phyloP scores from a whole-genome alignment of 2,888 invertebrate species.

The Ochropleura plecta region DNA sequence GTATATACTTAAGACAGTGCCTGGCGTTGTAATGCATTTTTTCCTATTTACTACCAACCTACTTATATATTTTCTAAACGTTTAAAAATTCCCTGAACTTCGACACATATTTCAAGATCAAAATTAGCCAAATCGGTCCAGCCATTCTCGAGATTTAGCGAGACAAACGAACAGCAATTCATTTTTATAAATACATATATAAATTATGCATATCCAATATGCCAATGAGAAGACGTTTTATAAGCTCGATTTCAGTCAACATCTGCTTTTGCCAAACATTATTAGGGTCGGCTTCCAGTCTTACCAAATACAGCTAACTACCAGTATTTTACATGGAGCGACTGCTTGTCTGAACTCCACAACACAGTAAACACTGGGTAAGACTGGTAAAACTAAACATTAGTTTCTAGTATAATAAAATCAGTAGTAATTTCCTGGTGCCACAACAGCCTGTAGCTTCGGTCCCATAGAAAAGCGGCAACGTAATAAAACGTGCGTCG shows the following conservation, averaged over 20 bases:
- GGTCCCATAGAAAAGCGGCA: slow-evolving; percentile 70
- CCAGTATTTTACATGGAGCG: not conserved
- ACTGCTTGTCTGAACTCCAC: not conserved
- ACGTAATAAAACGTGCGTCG: slow-evolving; percentile 82
- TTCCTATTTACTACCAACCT: no score
- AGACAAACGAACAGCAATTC: no score
- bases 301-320: not conserved
- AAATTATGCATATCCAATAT: no score
- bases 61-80: no score
- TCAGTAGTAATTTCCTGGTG: slow-evolving; percentile 26
- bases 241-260: slow-evolving; percentile 7
- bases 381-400: not conserved
- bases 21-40: no score
- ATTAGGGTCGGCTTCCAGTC: not conserved
- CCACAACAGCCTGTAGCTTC: slow-evolving; percentile 74
- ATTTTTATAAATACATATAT: no score
- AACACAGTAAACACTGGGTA: not conserved
- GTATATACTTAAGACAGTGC: no score
- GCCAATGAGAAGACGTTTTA: not conserved
- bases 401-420: slow-evolving; percentile 21
- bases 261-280: not conserved
- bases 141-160: no score
- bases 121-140: no score
- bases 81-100: no score
- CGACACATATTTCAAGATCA: no score